Conservation (phyloP, 1,140 invertebrate genomes). For the Neelides sp. region DNA sequence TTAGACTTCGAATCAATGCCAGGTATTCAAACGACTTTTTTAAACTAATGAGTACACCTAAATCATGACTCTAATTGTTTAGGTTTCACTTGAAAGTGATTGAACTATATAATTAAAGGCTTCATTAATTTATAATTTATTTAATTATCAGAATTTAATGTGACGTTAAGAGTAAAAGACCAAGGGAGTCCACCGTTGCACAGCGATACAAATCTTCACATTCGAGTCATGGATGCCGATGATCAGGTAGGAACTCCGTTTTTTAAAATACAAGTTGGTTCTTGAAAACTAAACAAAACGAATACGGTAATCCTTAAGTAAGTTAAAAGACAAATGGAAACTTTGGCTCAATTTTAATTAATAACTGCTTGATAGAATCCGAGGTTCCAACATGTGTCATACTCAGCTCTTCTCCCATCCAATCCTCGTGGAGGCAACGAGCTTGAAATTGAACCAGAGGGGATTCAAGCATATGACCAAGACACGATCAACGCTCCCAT, state of each 20-base stretch:
- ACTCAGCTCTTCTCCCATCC: conserved; percentile 24
- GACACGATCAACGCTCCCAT: conserved; percentile 64
- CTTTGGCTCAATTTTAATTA: background rate
- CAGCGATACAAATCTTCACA: conserved; percentile 32
- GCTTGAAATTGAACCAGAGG: conserved; percentile 45
- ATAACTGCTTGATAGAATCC: background rate
- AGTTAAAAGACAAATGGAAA: too few relatives aligned
- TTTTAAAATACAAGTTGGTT: too few relatives aligned
- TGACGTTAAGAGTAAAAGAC: too few relatives aligned
- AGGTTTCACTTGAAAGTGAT: too few relatives aligned
- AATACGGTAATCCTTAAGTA: conserved; percentile 1
- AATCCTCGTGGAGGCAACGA: conserved; percentile 37
- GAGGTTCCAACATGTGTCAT: conserved; percentile 28
- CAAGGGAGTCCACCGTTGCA: conserved; percentile 23
- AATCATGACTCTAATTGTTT: too few relatives aligned
- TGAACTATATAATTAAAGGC: too few relatives aligned
- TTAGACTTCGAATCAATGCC: conserved; percentile 71
- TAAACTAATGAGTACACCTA: too few relatives aligned
- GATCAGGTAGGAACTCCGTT: conserved; percentile 79
- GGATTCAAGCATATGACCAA: conserved; percentile 61
- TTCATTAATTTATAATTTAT: too few relatives aligned
- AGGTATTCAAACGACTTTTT: conserved; percentile 64
- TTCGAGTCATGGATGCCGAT: conserved; percentile 76
- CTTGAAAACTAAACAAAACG: conserved; percentile 16
- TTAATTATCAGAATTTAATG: too few relatives aligned